Evolutionary conservation across 2,797 vertebrate species (phyloP), one percentile per base, ranked within the genome.

Genomic region (Protonibea diacanthus): DNA sequence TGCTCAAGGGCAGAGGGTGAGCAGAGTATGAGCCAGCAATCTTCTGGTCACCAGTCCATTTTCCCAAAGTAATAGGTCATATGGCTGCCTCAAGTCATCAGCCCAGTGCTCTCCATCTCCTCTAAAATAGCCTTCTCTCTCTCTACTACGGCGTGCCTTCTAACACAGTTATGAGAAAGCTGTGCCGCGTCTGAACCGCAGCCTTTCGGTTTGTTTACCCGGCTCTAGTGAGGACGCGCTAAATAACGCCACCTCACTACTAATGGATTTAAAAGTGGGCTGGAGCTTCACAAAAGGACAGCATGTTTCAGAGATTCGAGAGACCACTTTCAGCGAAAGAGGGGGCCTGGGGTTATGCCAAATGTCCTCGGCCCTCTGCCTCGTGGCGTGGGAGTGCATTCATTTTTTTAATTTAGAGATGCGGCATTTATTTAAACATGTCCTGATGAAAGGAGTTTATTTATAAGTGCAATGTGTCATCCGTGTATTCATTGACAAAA

Each of bases 21-120:
- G 90, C 84, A 40, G 87, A 91, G 90, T 80, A 92, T 94, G 92
- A 94, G 92, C 89, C 91, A 94, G 93, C 93, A 92, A 85, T 93
- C 92, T 91, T 90, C 91, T 93, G 93, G 93, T 93, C 92, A 93
- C 92, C 87, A 86, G 89, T 92, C 90, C 88, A 93, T 93, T 94
- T 87, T 92, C 78, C 83, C 86, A 89, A 92, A 93, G 93, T 93
- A 93, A 92, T 92, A 90, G 92, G 93, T 93, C 90, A 93, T 82
- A 77, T 29, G 77, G 86, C 81, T 70, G 92, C 92, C 93, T 88
- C 62, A 5, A 92, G 92, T 91, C 91, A 92, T 90, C 83, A 63
- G 61, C 75, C 78, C 79, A 7, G 74, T 29, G 55, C 84, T 88
- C 78, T 85, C 78, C 81, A 67, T 74, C 78, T 87, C 80, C 85